Evolutionary conservation across 2,113 vertebrate species (phyloP), one percentile per base, ranked within the genome.

Genomic region (Paralichthys olivaceus): DNA sequence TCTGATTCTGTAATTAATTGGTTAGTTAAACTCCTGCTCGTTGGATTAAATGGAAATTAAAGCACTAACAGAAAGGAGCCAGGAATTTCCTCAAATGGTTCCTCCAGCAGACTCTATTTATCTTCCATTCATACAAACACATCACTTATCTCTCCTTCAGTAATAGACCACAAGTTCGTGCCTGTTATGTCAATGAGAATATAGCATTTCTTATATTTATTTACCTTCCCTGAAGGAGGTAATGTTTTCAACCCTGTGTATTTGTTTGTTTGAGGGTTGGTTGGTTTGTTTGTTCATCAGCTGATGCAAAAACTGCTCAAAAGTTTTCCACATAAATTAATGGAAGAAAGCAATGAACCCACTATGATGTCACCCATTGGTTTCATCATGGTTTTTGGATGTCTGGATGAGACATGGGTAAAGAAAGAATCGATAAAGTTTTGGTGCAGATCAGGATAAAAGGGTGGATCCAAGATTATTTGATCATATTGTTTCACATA

Each of bases 1-100:
- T 90, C 79, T 87, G 84, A 91, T 89, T 92, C 84, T 63, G 78
- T 80, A 89, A 91, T 90, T 91, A 91, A 90, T 86, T 91, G 88
- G 77, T 90, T 92, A 59, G 60, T 92, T 91, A 91, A 86, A 87
- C 68, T 84, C 64, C 65, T 74, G 64, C 88, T 91, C 89, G 54
- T 81, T 85, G 83, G 89, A 92, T 86, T 87, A 84, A 84, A 87
- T 8, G 15, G 72, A 92, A 92, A 88, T 87, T 77, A 84, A 90
- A 87, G 72, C 74, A 85, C 68, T 71, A 63, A 19, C 60, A 72
- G 75, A 84, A 71, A 14, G 56, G 59, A 70, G 62, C 51, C 43
- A 72, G 60, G 61, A 82, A 90, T 89, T 91, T 91, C 88, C 88
- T 90, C 70, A 79, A 85, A 83, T 26, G 4, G 58, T 57, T 49